Evolutionary conservation across 2,888 invertebrate species (phyloP).

Genomic region (Ophion costatus): DNA sequence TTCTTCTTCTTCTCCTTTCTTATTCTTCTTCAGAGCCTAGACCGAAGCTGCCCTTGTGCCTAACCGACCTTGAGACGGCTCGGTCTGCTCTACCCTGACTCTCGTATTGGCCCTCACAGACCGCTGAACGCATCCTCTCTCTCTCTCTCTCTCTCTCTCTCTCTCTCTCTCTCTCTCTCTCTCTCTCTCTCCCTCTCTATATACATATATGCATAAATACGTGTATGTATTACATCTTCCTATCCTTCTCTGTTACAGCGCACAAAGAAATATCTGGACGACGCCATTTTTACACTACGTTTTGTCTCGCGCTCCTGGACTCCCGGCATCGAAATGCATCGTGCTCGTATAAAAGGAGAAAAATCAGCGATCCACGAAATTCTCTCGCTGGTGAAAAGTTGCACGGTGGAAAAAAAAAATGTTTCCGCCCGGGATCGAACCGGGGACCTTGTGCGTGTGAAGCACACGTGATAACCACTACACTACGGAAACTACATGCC

Average conservation of each 20-base stretch:
- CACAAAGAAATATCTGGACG: not conserved
- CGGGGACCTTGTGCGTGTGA: slow-evolving; percentile 88
- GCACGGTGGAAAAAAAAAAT: slow-evolving; percentile 35
- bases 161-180: slow-evolving; percentile 64
- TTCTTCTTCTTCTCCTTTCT: slow-evolving; percentile 43
- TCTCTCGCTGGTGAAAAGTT: not conserved
- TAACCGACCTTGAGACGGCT: slow-evolving; percentile 81
- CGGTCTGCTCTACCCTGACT: slow-evolving; percentile 73
- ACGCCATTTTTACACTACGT: not conserved
- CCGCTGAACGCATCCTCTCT: slow-evolving; percentile 73
- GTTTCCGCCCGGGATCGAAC: slow-evolving; percentile 79
- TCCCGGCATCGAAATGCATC: not conserved
- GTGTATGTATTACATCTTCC: slow-evolving; percentile 16
- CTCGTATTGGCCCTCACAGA: slow-evolving; percentile 70
- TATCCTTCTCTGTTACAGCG: not conserved
- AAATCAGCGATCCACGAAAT: not conserved
- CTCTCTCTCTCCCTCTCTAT: slow-evolving; percentile 29
- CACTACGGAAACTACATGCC: slow-evolving; percentile 87
- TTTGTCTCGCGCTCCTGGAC: not conserved
- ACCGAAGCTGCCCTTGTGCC: slow-evolving; percentile 81
- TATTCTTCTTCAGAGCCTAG: slow-evolving; percentile 72
- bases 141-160: slow-evolving; percentile 42
- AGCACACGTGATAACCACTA: slow-evolving; percentile 92
- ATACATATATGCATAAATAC: not conserved
- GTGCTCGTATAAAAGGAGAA: not conserved